These are phyloP conservation scores for Cnemophilus loriae DNA, from an alignment of 2,113 vertebrate genomes.

Conservation along the genomic window DNA sequence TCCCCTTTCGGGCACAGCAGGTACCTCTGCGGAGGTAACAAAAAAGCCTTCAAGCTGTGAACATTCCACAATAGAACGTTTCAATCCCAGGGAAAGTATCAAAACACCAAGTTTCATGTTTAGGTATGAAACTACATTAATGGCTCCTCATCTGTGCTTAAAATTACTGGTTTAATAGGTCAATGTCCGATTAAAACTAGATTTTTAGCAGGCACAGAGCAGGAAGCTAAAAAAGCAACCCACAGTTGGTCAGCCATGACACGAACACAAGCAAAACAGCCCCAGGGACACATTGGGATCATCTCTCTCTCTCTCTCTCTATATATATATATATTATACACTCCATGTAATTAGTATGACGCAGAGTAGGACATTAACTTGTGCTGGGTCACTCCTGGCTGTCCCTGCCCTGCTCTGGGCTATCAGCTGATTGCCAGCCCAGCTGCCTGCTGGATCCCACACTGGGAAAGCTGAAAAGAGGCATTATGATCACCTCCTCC, in stretches of 20 bases:
- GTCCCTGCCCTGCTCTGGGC: not conserved
- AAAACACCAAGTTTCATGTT: not conserved
- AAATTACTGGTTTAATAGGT: not conserved
- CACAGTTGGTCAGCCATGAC: not conserved
- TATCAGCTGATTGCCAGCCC: not conserved
- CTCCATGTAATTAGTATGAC: not conserved
- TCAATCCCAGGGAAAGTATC: not conserved
- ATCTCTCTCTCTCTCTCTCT: too few relatives aligned
- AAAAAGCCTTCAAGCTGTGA: not conserved
- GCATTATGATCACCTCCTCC: not conserved
- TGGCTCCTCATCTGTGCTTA: rapidly evolving
- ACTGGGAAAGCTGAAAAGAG: not conserved
- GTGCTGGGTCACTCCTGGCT: not conserved
- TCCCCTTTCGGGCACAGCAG: not conserved
- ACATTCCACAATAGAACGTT: rapidly evolving
- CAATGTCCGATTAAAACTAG: not conserved
- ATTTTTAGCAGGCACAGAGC: not conserved
- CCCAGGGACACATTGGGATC: rapidly evolving
- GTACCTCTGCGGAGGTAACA: not conserved
- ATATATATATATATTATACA: too few relatives aligned
- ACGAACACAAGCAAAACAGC: not conserved
- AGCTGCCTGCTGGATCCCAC: not conserved
- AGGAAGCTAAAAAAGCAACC: not conserved
- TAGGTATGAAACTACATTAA: not conserved
- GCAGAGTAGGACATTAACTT: not conserved